Evolutionary conservation across 2,888 invertebrate genomes (phyloP).

Genomic region (Agonopterix subpropinquella): DNA sequence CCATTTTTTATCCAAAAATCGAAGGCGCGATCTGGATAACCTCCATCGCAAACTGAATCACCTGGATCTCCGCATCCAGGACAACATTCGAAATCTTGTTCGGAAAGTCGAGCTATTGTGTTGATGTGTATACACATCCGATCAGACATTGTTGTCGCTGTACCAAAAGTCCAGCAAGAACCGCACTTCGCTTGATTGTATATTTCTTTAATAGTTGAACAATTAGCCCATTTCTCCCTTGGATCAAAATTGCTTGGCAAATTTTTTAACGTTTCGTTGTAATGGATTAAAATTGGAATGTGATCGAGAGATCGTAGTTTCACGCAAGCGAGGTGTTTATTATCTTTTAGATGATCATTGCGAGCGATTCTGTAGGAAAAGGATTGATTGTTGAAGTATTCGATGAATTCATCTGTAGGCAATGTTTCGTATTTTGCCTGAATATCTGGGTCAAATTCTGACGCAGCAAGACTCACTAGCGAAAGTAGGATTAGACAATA

Average conservation of each 20-base stretch:
- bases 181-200: slow-evolving; percentile 87
- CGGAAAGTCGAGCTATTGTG: slow-evolving; percentile 77
- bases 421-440: too few species aligned
- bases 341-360: background rate
- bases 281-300: background rate
- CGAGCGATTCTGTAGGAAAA: background rate
- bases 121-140: slow-evolving; percentile 83
- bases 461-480: too few species aligned
- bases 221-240: slow-evolving; percentile 81
- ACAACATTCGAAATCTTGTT: slow-evolving; percentile 83
- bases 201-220: slow-evolving; percentile 82
- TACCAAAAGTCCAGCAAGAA: slow-evolving; percentile 90
- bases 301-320: background rate
- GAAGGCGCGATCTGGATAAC: background rate
- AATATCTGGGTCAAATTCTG: too few species aligned
- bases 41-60: background rate
- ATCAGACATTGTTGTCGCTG: slow-evolving; percentile 88
- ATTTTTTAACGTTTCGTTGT: too few species aligned
- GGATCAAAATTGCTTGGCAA: slow-evolving; percentile 28
- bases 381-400: too few species aligned
- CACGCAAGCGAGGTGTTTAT: background rate
- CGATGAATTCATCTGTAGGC: too few species aligned
- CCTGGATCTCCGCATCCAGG: slow-evolving; percentile 42
- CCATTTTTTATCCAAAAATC: background rate
- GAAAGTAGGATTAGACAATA: too few species aligned